Evolutionary conservation across 2,113 vertebrate species (phyloP), one percentile per base, ranked within the genome.

Genomic region (Cichladusa arquata): DNA sequence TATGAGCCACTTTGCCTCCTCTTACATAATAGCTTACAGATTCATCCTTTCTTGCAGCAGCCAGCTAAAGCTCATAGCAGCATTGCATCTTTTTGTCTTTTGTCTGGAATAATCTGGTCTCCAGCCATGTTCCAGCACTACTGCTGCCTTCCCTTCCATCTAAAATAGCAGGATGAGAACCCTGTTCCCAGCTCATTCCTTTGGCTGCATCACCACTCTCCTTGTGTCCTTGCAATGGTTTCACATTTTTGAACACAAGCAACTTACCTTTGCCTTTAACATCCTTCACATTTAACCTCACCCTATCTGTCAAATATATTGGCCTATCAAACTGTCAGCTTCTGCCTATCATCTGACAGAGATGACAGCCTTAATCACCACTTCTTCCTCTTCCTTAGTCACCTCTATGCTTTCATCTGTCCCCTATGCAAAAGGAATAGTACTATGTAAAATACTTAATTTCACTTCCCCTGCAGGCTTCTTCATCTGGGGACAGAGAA

Each of bases 1-100:
- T 51, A 36, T 13, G 34, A 74, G 58, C 81, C 83, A 78, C 3
- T 72, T 80, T 86, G 33, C 31, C 20, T 71, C 9, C 69, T 70
- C 47, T 82, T 85, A 36, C 57, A 61, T 45, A 85, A 85, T 61
- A 92, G 31, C 19, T 92, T 61, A 60, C 89, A 96, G 94, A 93
- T 54, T 85, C 57, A 84, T 36, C 62, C 19, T 79, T 92, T 91
- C 57, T 91, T 64, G 66, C 47, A 82, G 73, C 67, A 94, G 67
- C 26, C 33, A 31, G n/a, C 57, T 74, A 74, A 67, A 14, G 14
- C 36, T 92, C 29, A 13, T 53, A 85, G 53, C 48, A 82, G 36
- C n/a, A 69, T 84, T 2, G 3, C 20, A 6, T 45, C 36, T 65
- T 82, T 87, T 94, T 95, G 66, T 24, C 60, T 64, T 85, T 87